phyloP scores from a whole-genome alignment of 1,140 invertebrate species.

The Lerema accius region DNA sequence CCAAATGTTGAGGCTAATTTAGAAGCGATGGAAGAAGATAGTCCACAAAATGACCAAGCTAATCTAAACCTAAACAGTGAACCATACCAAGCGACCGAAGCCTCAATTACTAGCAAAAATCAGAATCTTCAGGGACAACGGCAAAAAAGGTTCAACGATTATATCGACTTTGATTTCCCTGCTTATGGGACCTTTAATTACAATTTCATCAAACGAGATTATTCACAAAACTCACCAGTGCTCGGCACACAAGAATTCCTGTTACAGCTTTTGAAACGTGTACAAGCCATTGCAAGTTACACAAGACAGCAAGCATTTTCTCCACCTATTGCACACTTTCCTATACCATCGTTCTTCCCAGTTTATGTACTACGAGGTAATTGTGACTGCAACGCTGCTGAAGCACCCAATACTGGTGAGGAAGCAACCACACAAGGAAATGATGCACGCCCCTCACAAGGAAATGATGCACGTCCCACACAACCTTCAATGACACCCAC shows the following conservation, averaged over 20 bases:
- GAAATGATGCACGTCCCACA: neutral
- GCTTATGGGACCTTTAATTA: conserved; percentile 38
- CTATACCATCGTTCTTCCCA: conserved; percentile 47
- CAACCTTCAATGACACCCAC: neutral
- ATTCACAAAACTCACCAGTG: conserved; percentile 39
- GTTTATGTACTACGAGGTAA: conserved; percentile 49
- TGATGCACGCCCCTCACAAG: neutral
- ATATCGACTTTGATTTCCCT: conserved; percentile 46
- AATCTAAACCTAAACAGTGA: conserved; percentile 22
- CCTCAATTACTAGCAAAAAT: conserved; percentile 25
- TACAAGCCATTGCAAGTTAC: conserved; percentile 51
- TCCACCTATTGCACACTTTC: conserved; percentile 36
- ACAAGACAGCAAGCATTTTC: conserved; percentile 43
- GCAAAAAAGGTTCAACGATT: conserved; percentile 64
- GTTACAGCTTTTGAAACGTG: conserved; percentile 47
- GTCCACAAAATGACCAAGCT: neutral
- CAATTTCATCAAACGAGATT: conserved; percentile 48
- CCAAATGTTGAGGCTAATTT: conserved; percentile 15
- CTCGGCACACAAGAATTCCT: conserved; percentile 51
- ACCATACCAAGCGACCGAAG: conserved; percentile 16
- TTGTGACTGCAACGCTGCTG: conserved; percentile 43
- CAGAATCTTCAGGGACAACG: conserved; percentile 39
- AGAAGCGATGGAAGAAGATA: conserved; percentile 6
- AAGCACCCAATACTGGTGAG: conserved; percentile 2
- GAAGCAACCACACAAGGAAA: too few species aligned